These are phyloP conservation scores for Etheostoma perlongum DNA, from an alignment of 2,797 vertebrate genomes.

Conservation along the genomic window DNA sequence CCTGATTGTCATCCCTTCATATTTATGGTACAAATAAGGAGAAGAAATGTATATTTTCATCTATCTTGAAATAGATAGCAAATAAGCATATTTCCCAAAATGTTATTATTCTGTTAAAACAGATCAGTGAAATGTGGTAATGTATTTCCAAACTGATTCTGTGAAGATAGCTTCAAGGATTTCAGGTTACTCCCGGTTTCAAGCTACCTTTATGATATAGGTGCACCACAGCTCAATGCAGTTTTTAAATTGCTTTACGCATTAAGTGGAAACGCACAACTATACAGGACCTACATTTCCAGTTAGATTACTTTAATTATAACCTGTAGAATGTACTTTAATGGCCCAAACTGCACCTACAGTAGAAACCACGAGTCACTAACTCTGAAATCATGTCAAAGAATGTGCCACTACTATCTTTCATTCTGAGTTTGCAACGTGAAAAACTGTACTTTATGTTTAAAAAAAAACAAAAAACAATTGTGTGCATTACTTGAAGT, in stretches of 20 bases:
- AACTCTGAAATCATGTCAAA: slow-evolving; percentile 67
- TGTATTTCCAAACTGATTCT: slow-evolving; percentile 54
- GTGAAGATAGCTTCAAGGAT: slow-evolving; percentile 42
- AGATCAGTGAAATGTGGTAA: slow-evolving; percentile 49
- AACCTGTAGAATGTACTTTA: slow-evolving; percentile 67
- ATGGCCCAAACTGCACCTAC: slow-evolving; percentile 38
- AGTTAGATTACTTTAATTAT: slow-evolving; percentile 51
- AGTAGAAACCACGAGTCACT: slow-evolving; percentile 52
- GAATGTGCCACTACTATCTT: slow-evolving; percentile 74
- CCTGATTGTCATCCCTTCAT: background rate
- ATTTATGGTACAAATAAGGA: background rate
- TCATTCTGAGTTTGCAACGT: slow-evolving; percentile 70
- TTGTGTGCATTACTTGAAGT: slow-evolving; percentile 81
- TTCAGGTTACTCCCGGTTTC: slow-evolving; percentile 52
- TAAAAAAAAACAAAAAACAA: slow-evolving; percentile 48
- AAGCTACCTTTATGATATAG: slow-evolving; percentile 48
- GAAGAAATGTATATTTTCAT: background rate
- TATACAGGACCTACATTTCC: slow-evolving; percentile 51
- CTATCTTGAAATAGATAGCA: background rate
- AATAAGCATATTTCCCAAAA: slow-evolving; percentile 27
- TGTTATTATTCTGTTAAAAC: slow-evolving; percentile 50
- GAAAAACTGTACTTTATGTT: slow-evolving; percentile 76
- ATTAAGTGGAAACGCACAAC: slow-evolving; percentile 31
- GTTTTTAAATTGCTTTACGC: slow-evolving; percentile 55
- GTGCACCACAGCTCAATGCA: slow-evolving; percentile 47